Base-by-base conservation (phyloP, 2,888 invertebrate genomes). In the Apamea crenata region DNA sequence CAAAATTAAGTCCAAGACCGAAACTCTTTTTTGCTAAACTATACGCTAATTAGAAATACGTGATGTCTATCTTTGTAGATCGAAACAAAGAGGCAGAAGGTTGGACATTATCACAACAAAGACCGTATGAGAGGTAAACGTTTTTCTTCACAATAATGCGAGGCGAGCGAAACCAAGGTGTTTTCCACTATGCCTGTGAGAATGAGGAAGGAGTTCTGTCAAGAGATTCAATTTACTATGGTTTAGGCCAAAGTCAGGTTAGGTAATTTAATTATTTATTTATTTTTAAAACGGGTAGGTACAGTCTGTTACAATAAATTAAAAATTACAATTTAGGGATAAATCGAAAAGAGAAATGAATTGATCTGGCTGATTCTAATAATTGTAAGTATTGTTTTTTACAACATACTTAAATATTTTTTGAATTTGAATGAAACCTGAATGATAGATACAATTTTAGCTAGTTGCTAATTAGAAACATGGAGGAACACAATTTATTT, bases 81-180 rank as follows among this genome's bases (percentile, higher is more conserved):
- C 44, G 18, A 65, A 50, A 81, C 81, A 80, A 76, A 71, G 75
- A 56, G 12, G 14, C 25, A 44, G 81, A 78, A 83, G 82, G 87
- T 67, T 83, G 18, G 12, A 50, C 12, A 87, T 87, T 90, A 89
- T 4, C 87, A 87, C 78, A 80, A 85, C 79, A 86, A 87, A 70
- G 69, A 44, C 8, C 21, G n/a, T n/a, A 47, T 59, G 53, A 36
- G 32, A 36, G 21, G 14, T 56, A 65, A 65, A 40, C 44, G 65
- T 16, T 74, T 70, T 74, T 50, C 66, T 71, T 32, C 36, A 67
- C 50, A 50, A 83, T 71, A 16, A 36, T 47, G 25, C 56, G 71
- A 29, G 12, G n/a, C 53, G 12, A 69, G 36, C 66, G 7, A n/a
- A 18, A 12, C 67, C 66, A 67, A 85, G 88, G 65, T 18, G 25